A percentile compares a stretch with the other conserved stretches of the same genome.
Evolutionary conservation across 2,113 vertebrate genomes (phyloP).

Genomic region (Protobothrops mucrosquamatus): DNA sequence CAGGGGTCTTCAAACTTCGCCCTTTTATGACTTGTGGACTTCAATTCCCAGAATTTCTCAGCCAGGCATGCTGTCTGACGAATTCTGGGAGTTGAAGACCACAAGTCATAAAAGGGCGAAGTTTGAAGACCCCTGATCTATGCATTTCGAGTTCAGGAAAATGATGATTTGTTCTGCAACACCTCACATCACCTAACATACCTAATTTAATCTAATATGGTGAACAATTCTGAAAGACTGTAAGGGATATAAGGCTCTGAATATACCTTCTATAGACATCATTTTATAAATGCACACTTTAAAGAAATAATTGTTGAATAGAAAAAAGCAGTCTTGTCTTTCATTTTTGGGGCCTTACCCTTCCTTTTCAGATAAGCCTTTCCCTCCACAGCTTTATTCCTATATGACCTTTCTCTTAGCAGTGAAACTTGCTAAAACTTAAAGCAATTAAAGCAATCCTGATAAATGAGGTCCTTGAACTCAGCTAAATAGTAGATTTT

Average conservation of each 20-base stretch:
- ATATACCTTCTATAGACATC: not conserved
- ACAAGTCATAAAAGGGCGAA: too few species aligned
- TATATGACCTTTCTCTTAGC: not conserved
- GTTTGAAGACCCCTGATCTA: not conserved
- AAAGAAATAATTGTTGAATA: not conserved
- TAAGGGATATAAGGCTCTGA: not conserved
- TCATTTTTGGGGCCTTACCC: not conserved
- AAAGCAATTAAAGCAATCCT: constrained; percentile 9
- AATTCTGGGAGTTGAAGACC: too few species aligned
- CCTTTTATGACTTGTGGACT: too few species aligned
- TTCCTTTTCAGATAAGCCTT: not conserved
- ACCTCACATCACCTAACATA: not conserved
- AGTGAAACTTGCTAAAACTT: not conserved
- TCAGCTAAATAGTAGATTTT: constrained; percentile 2
- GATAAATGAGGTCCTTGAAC: not conserved
- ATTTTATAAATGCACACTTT: not conserved
- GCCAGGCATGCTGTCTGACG: too few species aligned
- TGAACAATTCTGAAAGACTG: not conserved
- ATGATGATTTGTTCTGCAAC: not conserved
- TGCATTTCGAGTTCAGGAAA: not conserved
- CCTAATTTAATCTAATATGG: not conserved
- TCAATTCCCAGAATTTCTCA: too few species aligned
- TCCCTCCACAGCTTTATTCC: not conserved
- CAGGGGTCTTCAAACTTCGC: too few species aligned
- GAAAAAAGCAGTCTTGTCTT: not conserved